Evolutionary conservation across 2,797 vertebrate species (phyloP), one percentile per base, ranked within the genome.

Genomic region (Protonibea diacanthus): DNA sequence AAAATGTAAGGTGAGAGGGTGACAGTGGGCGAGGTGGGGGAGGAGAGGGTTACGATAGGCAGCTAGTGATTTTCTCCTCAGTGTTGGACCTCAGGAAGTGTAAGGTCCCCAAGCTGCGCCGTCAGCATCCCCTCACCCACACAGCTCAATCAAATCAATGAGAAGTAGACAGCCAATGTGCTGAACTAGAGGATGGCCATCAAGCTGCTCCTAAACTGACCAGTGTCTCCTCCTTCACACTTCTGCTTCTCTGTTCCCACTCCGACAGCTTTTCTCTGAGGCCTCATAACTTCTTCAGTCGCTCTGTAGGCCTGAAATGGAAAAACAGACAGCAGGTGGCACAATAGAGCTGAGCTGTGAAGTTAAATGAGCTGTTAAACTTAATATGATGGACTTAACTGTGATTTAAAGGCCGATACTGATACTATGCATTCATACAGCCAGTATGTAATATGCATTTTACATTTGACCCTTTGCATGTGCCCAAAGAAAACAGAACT

Each of bases 141-240:
- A 57, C 80, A 79, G 79, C 84, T 88, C 81, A 76, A 77, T 93
- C 82, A 72, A 53, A 92, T 93, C 87, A 88, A 90, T 92, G 83
- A 61, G 71, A 71, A 78, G 64, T 51, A 81, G 52, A 84, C 83
- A 70, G 80, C 74, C 44, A 58, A 66, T 58, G 70, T 59, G 60
- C 76, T 71, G 71, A 74, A 70, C 63, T 52, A 66, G 61, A 83
- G 68, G 61, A 82, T 21, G 44, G 66, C 71, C 67, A 63, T 79
- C 65, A 66, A 71, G 53, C 67, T 63, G 18, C 66, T 69, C 25
- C 74, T 74, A 27, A 76, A 77, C 65, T 20, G n/a, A 21, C n/a
- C 49, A 14, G 25, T 0, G 10, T 52, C 62, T 75, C 66, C 76
- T 73, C 57, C 60, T 72, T 64, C 62, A 57, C 57, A 13, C 57